Base-by-base conservation (phyloP, 2,113 vertebrate genomes). In the Phrynocephalus versicolor region DNA sequence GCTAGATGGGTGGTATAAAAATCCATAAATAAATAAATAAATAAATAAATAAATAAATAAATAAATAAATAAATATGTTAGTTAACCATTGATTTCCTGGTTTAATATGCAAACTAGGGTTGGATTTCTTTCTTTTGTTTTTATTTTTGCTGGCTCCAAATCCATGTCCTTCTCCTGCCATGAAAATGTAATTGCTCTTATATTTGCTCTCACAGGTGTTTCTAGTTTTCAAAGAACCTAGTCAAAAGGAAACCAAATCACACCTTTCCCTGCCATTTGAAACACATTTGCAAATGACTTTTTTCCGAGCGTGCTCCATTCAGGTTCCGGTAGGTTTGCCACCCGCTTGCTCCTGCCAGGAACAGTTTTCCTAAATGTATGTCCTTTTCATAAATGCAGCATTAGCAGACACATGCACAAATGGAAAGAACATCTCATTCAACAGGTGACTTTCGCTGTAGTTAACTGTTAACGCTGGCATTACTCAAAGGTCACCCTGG, bases 151-250 rank as follows among this genome's bases (percentile, higher is more conserved):
- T 86, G 82, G 45, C 39, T 84, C 62, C 64, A 57, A 67, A 79
- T 89, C 27, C 64, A 13, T 27, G 81, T 80, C 85, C 88, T 78
- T 77, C 77, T 3, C 79, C 60, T 73, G 80, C 10, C 77, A 57
- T 86, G 85, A 93, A 88, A 82, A 78, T 87, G 80, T 87, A 91
- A 88, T 93, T 91, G 88, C 23, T 73, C 86, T 83, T 74, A 35
- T 8, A 9, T 91, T 95, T 93, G 79, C 91, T 92, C 86, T 88
- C 70, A 27, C 91, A 91, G 93, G 89, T 91, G 87, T 85, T 91
- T 82, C 83, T 91, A 64, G 23, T 71, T 35, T 45, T 86, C 85
- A 51, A 35, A 55, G 9, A 10, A 3, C 88, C 85, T 51, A 81
- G 73, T 84, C 84, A 82, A 87, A 81, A 57, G 72, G 85, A 91